Conservation (phyloP, 2,888 invertebrate genomes). For the Corythucha ciliata region DNA sequence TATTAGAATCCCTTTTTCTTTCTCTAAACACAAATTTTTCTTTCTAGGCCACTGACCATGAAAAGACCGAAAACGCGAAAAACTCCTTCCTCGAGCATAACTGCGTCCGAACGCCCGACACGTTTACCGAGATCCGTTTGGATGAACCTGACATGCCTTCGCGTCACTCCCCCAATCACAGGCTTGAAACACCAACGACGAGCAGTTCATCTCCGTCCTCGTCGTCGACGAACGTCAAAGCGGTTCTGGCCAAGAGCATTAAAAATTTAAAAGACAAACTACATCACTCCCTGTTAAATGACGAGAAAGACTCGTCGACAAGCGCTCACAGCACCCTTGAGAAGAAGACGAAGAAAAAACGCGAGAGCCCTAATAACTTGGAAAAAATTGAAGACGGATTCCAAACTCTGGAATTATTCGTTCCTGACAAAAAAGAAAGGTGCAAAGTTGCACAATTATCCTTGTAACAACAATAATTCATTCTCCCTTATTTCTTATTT, state of each 20-base stretch:
- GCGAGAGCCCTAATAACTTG: slow-evolving; percentile 6
- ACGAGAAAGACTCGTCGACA: slow-evolving; percentile 20
- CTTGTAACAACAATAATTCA: too few relatives aligned
- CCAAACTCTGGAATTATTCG: slow-evolving; percentile 22
- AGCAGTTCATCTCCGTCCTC: too few relatives aligned
- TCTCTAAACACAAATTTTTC: too few relatives aligned
- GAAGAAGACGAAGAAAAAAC: slow-evolving; percentile 21
- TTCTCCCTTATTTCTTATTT: not conserved
- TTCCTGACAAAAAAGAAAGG: slow-evolving; percentile 50
- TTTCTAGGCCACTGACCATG: slow-evolving; percentile 31
- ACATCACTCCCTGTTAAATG: slow-evolving; percentile 32
- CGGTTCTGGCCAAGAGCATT: slow-evolving; percentile 37
- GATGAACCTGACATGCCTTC: slow-evolving; percentile 29
- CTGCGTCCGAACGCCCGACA: slow-evolving; percentile 25
- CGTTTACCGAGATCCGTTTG: slow-evolving; percentile 34
- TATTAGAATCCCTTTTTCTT: too few relatives aligned
- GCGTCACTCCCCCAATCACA: slow-evolving; percentile 21
- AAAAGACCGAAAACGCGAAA: slow-evolving; percentile 34
- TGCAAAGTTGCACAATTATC: too few relatives aligned
- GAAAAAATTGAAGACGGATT: slow-evolving; percentile 26
- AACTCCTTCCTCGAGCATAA: slow-evolving; percentile 33
- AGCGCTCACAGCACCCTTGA: slow-evolving; percentile 24
- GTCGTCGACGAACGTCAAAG: slow-evolving; percentile 36
- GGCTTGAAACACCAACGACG: too few relatives aligned
- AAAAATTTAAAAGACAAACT: slow-evolving; percentile 46